Evolutionary conservation across 2,888 invertebrate genomes (phyloP), one percentile per base, ranked within the genome.

Genomic region (Hydrotaea cyrtoneurina): DNA sequence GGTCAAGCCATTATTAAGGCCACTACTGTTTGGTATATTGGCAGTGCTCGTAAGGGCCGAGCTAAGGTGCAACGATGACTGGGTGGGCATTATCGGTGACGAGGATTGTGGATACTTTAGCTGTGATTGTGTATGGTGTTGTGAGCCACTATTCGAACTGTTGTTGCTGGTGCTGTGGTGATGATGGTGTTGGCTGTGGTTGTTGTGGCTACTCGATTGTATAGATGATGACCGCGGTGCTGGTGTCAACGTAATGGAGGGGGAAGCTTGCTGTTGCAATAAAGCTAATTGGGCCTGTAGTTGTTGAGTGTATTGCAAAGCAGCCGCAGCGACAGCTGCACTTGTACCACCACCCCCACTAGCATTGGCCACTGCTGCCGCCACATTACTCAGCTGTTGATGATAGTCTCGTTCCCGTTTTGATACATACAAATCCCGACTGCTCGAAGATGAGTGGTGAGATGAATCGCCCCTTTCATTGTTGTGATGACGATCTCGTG

Each of bases 1-100:
- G 13, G 97, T 97, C 89, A 96, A 95, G 19, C 96, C 95, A 82
- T 91, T 92, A 72, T 89, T 88, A 71, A 88, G 80, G 36, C 88
- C 86, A 7, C 83, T 62, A 59, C 86, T 87, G 0, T 87, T 87
- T 10, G 91, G 89, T 80, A 92, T 85, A 87, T 91, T 92, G 77
- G 91, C 91, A 7, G 90, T 89, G 26, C 91, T 91, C 36, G 90
- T 91, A 86, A 91, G 87, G 55, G 92, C 90, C 36, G 91, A 90
- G 59, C 91, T 91, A 21, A 92, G 91, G 73, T 93, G 92, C 0
- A 91, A 89, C 76, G 93, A 91, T 11, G 89, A 89, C 76, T 91
- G 92, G 23, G 91, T 91, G 36, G 91, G 91, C 10, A 91, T 88
- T 85, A 92, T 88, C 15, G 91, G 91, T n/a, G 91, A 91, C 13